Base-by-base conservation (phyloP, 2,888 invertebrate species). In the Malacosoma neustria region DNA sequence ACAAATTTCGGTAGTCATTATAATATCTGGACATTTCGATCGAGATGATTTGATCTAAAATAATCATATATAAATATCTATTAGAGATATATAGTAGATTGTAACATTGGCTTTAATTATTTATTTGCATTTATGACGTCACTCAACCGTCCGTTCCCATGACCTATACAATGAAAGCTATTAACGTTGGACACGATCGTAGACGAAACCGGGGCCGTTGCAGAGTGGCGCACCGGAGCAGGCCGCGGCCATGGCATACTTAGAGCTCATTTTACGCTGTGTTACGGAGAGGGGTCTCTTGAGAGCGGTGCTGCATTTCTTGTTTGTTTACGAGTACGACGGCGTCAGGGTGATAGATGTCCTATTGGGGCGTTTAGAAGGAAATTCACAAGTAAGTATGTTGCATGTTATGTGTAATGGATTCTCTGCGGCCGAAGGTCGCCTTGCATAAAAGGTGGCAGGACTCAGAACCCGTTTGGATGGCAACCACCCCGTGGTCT, bases 161-260 rank as follows among this genome's bases (percentile, higher is more conserved):
- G 45, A 36, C 42, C 37, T 44, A 48, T 46, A 35, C 47, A 45
- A 48, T 38, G 49, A 54, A 59, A 59, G 60, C 57, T 48, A 71
- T 67, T 74, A 70, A 74, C 64, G 51, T 48, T 40, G 40, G 43
- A 55, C 4, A 54, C 70, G 64, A 63, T 58, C 64, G 71, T 80
- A 82, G 84, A 77, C 72, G 61, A 73, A 63, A 70, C 69, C 67
- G 61, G 73, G 61, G 58, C 59, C 79, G 76, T 89, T 91, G 74
- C 90, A 96, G 95, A 94, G 90, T 73, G 93, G 94, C 42, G 88
- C 92, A 51, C 92, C 93, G 49, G 97, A 98, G 72, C 92, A 97
- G 66, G 91, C 96, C 40, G 94, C 97, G 34, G 95, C 97, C 6
- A 97, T 95, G 62, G 95, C 95, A 4, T 98, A 98, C 79, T 89